Evolutionary conservation across 2,888 invertebrate species (phyloP), one percentile per base, ranked within the genome.

Genomic region (Alsophila aescularia): DNA sequence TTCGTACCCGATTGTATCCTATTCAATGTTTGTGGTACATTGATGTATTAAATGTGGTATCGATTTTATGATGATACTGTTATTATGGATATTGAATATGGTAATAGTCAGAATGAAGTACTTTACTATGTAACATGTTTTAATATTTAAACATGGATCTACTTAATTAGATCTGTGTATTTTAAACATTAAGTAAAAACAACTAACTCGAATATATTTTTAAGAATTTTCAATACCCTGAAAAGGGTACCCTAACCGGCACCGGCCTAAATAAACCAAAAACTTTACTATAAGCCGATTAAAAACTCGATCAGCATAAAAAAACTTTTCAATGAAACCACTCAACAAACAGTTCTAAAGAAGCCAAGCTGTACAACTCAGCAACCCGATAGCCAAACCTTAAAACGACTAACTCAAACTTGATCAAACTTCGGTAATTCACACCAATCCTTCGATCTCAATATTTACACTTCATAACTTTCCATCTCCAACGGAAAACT

Each of bases 401-500:
- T 31, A 51, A 59, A 58, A 32, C 13, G 29, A 18, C 8, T 40
- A 35, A 21, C 24, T 24, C 24, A 24, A 24, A 43, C 41, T 18
- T 21, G 42, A 40, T 35, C 12, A 54, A 24, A 56, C 52, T 60
- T 56, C 21, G 24, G 60, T 53, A 60, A 63, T 60, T 52, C 56
- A 60, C 55, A 63, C 62, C 62, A 50, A 60, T 51, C 52, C 52
- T 60, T 57, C 55, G 47, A 44, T 21, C 50, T 53, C 39, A 50
- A 36, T 56, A 58, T 45, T 48, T 53, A 58, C 58, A 60, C 58
- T 60, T 42, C 51, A 51, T 40, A 60, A 55, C 54, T 55, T 58
- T 21, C 34, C 27, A 56, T 39, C 32, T 40, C 29, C 24, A 35
- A 40, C 34, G 41, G 0, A 15, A 2, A 42, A 42, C 15, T 42